Conservation (phyloP, 2,888 invertebrate genomes). For the Hydropsyche betteni region DNA sequence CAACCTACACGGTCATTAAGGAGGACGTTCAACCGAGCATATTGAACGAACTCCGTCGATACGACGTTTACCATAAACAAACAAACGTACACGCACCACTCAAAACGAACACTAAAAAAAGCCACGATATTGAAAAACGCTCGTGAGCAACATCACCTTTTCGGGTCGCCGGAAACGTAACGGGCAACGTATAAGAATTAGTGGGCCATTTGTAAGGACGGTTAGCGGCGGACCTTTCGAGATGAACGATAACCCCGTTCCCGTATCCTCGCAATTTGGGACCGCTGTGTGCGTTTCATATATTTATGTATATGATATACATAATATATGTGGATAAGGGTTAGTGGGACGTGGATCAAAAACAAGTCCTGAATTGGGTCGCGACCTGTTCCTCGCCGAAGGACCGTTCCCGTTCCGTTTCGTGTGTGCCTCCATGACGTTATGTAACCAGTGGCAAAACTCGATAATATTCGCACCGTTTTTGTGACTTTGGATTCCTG, state of each 20-base stretch:
- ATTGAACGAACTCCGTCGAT: conserved; percentile 9
- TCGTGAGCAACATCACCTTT: not conserved
- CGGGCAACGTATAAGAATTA: not conserved
- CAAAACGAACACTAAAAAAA: not conserved
- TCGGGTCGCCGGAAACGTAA: not conserved
- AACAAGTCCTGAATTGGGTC: conserved; percentile 39
- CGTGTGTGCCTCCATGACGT: no score
- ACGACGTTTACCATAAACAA: not conserved
- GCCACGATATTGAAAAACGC: not conserved
- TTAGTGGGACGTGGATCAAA: conserved; percentile 27
- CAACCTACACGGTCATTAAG: conserved; percentile 32
- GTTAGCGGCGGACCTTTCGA: not conserved
- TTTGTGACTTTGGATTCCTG: no score
- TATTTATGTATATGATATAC: conserved; percentile 12
- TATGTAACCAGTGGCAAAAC: no score
- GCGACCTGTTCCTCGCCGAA: conserved; percentile 22
- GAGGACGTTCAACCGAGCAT: conserved; percentile 31
- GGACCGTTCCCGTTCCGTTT: conserved; percentile 5
- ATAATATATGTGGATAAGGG: conserved; percentile 21
- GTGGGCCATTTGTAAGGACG: conserved; percentile 22
- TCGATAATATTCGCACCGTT: no score
- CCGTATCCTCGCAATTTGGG: not conserved
- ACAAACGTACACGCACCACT: not conserved
- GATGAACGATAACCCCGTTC: conserved; percentile 25
- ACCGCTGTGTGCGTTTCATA: not conserved